Percentiles rank a stretch among this genome's conserved stretches.
Conservation (phyloP, 64 coral and sea anemone species). For the Stylophora pistillata region DNA sequence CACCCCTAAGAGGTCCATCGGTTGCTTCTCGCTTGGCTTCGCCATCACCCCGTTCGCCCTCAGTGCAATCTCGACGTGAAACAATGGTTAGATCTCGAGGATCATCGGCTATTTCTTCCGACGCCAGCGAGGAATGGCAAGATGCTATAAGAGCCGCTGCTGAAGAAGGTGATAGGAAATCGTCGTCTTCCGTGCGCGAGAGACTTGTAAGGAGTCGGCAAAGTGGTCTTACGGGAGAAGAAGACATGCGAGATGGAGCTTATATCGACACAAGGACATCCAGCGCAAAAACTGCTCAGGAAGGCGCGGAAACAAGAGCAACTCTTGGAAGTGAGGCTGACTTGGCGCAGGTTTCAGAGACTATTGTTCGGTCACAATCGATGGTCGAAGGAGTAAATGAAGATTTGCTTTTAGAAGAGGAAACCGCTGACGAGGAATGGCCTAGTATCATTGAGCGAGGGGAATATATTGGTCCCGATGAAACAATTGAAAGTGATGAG, state of each 20-base stretch:
- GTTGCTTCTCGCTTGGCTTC: constrained; percentile 6
- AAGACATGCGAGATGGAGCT: not conserved
- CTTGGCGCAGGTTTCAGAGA: constrained; percentile 21
- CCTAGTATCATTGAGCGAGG: not conserved
- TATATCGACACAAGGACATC: constrained; percentile 27
- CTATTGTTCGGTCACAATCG: constrained; percentile 5
- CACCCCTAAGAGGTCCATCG: not conserved
- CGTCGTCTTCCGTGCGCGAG: not conserved
- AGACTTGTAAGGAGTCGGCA: not conserved
- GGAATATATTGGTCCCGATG: constrained; percentile 1
- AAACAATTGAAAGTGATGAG: constrained; percentile 1
- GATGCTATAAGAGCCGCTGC: not conserved
- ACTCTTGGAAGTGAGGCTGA: constrained; percentile 56
- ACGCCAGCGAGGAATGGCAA: not conserved
- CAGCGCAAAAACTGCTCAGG: not conserved
- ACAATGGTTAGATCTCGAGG: not conserved
- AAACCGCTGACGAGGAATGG: constrained; percentile 21
- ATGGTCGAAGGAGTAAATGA: constrained; percentile 38
- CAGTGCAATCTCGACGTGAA: constrained; percentile 8
- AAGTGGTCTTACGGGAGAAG: not conserved
- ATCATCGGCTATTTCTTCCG: constrained; percentile 10
- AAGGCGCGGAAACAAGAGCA: not conserved
- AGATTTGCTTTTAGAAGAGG: constrained; percentile 21
- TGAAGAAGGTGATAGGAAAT: not conserved
- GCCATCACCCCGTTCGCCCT: constrained; percentile 11